These are phyloP conservation scores for Plestiodon gilberti DNA, from an alignment of 2,113 vertebrate species.

Conservation along the genomic window DNA sequence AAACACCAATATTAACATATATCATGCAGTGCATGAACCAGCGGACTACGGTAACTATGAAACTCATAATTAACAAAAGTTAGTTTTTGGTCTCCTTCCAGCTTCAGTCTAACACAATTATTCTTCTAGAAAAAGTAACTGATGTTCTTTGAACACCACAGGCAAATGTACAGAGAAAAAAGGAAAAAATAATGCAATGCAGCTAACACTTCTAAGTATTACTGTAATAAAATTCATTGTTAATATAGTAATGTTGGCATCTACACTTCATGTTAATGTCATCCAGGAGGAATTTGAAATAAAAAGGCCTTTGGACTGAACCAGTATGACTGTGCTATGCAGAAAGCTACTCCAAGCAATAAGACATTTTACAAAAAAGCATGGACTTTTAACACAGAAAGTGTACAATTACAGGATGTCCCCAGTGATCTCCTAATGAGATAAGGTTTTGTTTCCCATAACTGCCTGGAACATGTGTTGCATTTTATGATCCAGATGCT, in stretches of 20 bases:
- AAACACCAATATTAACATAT: background rate
- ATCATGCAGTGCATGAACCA: background rate
- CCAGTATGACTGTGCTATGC: background rate
- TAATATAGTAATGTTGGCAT: background rate
- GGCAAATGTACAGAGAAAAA: background rate
- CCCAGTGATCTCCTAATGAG: constrained; percentile 15
- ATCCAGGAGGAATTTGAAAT: background rate
- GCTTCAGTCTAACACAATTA: background rate
- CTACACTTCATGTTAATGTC: background rate
- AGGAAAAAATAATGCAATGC: background rate
- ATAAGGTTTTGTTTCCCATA: background rate
- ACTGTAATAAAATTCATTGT: background rate
- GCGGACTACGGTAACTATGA: background rate
- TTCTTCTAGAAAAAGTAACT: background rate
- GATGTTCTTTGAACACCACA: background rate
- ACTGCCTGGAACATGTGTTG: constrained; percentile 6
- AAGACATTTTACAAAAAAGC: background rate
- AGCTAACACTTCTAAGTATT: background rate
- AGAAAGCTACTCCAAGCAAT: background rate
- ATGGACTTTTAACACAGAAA: background rate
- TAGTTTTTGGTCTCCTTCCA: background rate
- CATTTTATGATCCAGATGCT: constrained; percentile 2
- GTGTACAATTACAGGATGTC: background rate
- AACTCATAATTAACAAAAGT: background rate
- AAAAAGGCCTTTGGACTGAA: background rate